Evolutionary conservation across 2,797 vertebrate species (phyloP), one percentile per base, ranked within the genome.

Genomic region (Crenuchus spilurus): DNA sequence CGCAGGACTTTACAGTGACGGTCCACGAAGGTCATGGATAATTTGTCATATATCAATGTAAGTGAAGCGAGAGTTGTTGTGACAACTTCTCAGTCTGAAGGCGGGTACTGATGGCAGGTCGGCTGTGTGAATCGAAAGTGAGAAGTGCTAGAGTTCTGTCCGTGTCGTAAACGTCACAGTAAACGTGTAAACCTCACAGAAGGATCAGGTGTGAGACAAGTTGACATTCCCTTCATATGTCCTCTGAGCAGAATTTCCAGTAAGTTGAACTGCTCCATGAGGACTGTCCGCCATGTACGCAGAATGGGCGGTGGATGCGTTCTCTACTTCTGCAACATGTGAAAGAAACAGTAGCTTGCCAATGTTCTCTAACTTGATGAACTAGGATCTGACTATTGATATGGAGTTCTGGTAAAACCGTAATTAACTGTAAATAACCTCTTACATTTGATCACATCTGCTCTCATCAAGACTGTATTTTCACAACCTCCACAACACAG

Each of bases 41-140:
- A 63, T 70, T 70, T 75, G 39, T 70, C 58, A 54, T 35, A 54
- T 64, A 70, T 48, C 2, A 20, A 33, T 3, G 16, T 18, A 76
- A 76, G 46, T 46, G 44, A 54, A 55, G n/a, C 11, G 49, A 74
- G 64, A 62, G 37, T 28, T 46, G 37, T 42, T 52, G n/a, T 33
- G 46, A 61, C 55, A 75, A n/a, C 49, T 8, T 68, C 28, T 33
- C 8, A 35, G 8, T 46, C 28, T 58, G 26, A 6, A 26, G 28
- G 22, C 39, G 13, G 24, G 8, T 58, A 44, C 9, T 18, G 7
- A 16, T n/a, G 14, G 28, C 26, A 33, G 24, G 24, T 30, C 14
- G 9, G 3, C 39, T 35, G 39, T 42, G 39, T 18, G 16, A 65
- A 48, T 33, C n/a, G 4, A 28, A 37, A 16, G 65, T 28, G 49